Percentiles rank a stretch among this genome's conserved stretches.
phyloP scores from a whole-genome alignment of 2,797 vertebrate species.

The Sciurus carolinensis region DNA sequence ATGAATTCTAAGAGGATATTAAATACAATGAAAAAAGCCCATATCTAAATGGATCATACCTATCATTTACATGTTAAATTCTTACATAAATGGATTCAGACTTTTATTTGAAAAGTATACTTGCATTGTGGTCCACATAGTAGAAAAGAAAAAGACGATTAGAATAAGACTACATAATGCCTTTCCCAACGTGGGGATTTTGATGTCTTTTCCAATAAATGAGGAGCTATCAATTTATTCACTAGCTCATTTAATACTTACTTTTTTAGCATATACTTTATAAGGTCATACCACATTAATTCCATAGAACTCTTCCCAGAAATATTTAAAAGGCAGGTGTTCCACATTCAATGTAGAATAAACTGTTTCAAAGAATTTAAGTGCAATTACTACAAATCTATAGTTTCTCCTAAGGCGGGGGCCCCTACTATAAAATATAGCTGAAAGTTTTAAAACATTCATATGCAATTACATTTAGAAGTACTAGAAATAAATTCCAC shows the following conservation, averaged over 20 bases:
- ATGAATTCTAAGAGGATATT: constrained; percentile 41
- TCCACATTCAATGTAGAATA: constrained; percentile 28
- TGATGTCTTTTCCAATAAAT: neutral
- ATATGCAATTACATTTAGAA: constrained; percentile 49
- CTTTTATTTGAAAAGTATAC: neutral
- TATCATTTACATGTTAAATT: neutral
- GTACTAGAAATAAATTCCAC: constrained; percentile 51
- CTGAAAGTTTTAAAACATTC: neutral
- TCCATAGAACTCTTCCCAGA: neutral
- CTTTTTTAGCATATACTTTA: constrained; percentile 12
- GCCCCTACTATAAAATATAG: constrained; percentile 18
- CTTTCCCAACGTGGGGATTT: neutral
- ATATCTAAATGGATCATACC: neutral
- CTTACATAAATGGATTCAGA: neutral
- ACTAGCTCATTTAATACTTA: neutral
- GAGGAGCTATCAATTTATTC: neutral
- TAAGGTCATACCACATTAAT: neutral
- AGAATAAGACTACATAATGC: neutral
- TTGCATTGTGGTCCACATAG: neutral
- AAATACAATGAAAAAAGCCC: neutral
- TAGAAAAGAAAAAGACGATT: constrained; percentile 1
- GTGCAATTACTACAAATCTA: neutral
- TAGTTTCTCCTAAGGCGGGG: neutral
- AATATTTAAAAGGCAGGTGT: constrained; percentile 5
- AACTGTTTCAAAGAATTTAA: constrained; percentile 43